Evolutionary conservation across 2,888 invertebrate species (phyloP), one percentile per base, ranked within the genome.

Genomic region (Anticlea derivata): DNA sequence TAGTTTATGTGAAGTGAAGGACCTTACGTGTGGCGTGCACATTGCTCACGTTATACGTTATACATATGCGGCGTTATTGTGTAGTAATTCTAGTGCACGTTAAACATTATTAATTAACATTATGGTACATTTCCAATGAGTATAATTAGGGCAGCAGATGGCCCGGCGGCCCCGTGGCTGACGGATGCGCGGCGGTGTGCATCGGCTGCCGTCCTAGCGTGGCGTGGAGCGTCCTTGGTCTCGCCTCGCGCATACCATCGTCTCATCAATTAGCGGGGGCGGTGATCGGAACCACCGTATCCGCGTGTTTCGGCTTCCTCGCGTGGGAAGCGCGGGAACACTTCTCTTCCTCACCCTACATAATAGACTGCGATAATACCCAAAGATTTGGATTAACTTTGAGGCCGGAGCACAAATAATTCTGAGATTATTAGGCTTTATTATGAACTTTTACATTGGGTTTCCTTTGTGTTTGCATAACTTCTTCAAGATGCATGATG

Each of bases 231-330:
- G 61, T 55, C 61, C 61, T 61, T 62, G 62, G 60, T 53, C 53
- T 54, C 57, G 45, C 50, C 24, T 57, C 50, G 55, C 57, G 45
- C 60, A 54, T 61, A 60, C 35, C 53, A 50, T 58, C 73, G 67
- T 78, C 75, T 75, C 68, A 66, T 78, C 85, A 86, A 88, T 88
- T 87, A 87, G 84, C 68, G 80, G 74, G 78, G 70, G 79, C 86
- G 80, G 82, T 75, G 86, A 83, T 86, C 79, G 86, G 86, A 86
- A 87, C 87, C 76, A 78, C 65, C 49, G 75, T 79, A 80, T 80
- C 83, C 83, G 80, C 72, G 78, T 78, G 78, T 75, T 53, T 49
- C 70, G 74, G 78, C 68, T 63, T 68, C 69, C 63, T 62, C 69
- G 71, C 80, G 85, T 86, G 85, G 84, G 85, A 86, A 86, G 80